Evolutionary conservation across 2,888 invertebrate species (phyloP).

Genomic region (Gastrophysa polygoni): DNA sequence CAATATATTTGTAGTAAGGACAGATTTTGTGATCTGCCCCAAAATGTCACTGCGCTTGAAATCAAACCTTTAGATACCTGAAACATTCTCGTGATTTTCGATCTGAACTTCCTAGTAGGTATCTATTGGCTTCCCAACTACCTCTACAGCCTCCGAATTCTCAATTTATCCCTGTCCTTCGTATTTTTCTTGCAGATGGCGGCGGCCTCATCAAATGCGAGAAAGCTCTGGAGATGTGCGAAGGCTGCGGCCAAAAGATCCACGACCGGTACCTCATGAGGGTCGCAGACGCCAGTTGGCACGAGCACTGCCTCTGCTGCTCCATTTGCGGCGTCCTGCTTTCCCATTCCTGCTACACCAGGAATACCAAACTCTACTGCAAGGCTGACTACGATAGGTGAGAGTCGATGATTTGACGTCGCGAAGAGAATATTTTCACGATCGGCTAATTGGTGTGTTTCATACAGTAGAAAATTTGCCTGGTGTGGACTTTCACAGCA

Average conservation of each 20-base stretch:
- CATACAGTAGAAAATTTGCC: too few relatives aligned
- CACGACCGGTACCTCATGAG: conserved; percentile 94
- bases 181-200: conserved; percentile 45
- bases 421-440: too few relatives aligned
- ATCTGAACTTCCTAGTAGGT: too few relatives aligned
- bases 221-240: conserved; percentile 87
- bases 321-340: conserved; percentile 90
- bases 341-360: conserved; percentile 91
- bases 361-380: conserved; percentile 94
- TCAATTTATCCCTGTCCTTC: not conserved
- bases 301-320: conserved; percentile 95
- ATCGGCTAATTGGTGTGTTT: too few relatives aligned
- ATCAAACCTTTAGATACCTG: too few relatives aligned
- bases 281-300: conserved; percentile 94
- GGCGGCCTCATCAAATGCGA: conserved; percentile 71
- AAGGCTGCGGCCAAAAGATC: conserved; percentile 94
- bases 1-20: too few relatives aligned
- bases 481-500: too few relatives aligned
- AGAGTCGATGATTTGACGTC: conserved; percentile 39
- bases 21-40: too few relatives aligned
- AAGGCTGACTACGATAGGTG: conserved; percentile 97
- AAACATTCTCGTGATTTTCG: too few relatives aligned
- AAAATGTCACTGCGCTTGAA: too few relatives aligned
- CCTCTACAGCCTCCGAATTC: too few relatives aligned
- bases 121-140: too few relatives aligned